Base-by-base conservation (phyloP, 1,140 invertebrate species). In the Megalonaias nervosa region DNA sequence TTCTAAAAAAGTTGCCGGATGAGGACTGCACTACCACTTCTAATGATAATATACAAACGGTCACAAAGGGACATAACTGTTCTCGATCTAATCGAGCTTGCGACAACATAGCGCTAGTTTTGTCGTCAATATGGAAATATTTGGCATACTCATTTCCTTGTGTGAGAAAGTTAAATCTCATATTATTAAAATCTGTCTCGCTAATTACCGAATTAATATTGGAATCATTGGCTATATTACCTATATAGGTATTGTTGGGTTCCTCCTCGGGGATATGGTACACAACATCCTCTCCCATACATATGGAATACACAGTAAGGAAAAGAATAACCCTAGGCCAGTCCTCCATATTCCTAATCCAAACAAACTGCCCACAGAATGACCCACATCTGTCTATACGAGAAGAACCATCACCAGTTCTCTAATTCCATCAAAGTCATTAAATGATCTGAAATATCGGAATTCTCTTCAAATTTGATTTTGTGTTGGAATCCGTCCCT, bases 171-270 rank as follows among this genome's bases (percentile, higher is more conserved):
- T 79, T 85, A 70, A 83, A 88, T 12, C 77, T 67, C 26, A 88
- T 72, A 13, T 81, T 82, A 62, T 80, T 73, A 66, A 84, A 85
- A 73, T 86, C 84, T 23, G 67, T 77, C 15, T 83, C 82, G 38
- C 77, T 79, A 65, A 85, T 81, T 21, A 81, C 77, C n/a, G 61
- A 80, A 74, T 83, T 83, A 15, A 88, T 65, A 57, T 81, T 75
- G 19, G 80, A 81, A 79, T 88, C 83, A 31, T 84, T 67, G 6
- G 81, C 83, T 19, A 88, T 79, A 74, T 86, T 87, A 61, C 86
- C 86, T n/a, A 88, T 81, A 23, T 81, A 85, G 4, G 81, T 77
- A 16, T 82, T 84, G 11, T 79, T 74, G 0, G 77, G 65, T 17
- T 74, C 77, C 66, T 87, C 84, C 70, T 88, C 86, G 1, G 71